phyloP scores from a whole-genome alignment of 2,888 invertebrate genomes.

The Acanthoscelides obtectus region DNA sequence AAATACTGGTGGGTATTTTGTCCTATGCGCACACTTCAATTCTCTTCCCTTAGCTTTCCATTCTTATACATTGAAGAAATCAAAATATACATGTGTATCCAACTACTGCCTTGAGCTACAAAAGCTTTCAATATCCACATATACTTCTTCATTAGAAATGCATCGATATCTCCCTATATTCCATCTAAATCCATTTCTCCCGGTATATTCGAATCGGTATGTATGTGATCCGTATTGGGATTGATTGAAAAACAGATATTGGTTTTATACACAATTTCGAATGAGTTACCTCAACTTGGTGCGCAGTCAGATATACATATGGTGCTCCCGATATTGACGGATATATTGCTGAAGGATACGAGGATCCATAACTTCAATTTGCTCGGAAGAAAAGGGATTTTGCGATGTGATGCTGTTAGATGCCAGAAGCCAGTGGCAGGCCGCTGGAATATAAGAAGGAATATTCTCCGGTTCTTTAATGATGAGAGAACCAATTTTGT shows the following conservation, averaged over 20 bases:
- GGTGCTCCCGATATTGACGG: not conserved
- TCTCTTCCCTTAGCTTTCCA: not conserved
- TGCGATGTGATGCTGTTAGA: not conserved
- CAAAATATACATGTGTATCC: slow-evolving; percentile 23
- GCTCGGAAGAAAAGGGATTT: not conserved
- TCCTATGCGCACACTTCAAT: not conserved
- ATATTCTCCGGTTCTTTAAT: too few relatives aligned
- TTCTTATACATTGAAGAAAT: slow-evolving; percentile 12
- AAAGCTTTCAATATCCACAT: slow-evolving; percentile 4
- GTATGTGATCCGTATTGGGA: slow-evolving; percentile 36
- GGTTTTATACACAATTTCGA: slow-evolving; percentile 21
- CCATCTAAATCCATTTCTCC: not conserved
- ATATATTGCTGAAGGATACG: not conserved
- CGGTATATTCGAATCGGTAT: slow-evolving; percentile 20
- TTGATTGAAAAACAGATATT: slow-evolving; percentile 35
- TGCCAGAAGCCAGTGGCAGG: not conserved
- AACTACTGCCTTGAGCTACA: not conserved
- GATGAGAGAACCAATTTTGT: too few relatives aligned
- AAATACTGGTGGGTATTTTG: not conserved
- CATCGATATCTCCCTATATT: slow-evolving; percentile 28
- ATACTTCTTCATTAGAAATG: slow-evolving; percentile 29
- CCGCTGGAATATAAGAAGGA: too few relatives aligned
- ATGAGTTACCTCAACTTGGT: slow-evolving; percentile 2
- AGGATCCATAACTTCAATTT: not conserved
- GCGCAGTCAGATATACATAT: not conserved